Base-by-base conservation (phyloP, 2,888 invertebrate genomes). In the Diachrysia chrysitis region DNA sequence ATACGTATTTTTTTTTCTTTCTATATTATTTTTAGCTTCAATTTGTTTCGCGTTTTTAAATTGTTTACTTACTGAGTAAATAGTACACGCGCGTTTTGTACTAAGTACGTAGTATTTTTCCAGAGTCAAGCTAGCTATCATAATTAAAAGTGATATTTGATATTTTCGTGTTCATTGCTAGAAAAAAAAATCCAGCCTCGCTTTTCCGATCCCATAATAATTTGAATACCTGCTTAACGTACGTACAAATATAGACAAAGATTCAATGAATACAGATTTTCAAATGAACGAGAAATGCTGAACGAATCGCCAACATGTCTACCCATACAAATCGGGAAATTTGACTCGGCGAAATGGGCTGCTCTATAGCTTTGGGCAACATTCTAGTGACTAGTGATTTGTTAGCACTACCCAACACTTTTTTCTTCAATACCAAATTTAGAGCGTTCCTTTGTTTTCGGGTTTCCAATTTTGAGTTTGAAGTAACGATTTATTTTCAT, bases 251-350 rank as follows among this genome's bases (percentile, higher is more conserved):
- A 12, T 48, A 17, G 19, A 21, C 19, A 51, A 21, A 51, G 55
- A 73, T 72, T 64, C 64, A 77, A 73, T 77, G 74, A 75, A 75
- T 73, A 58, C 78, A 77, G 73, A 69, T 77, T 61, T 72, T 35
- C 59, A 56, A 58, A 64, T 70, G 71, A 74, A 76, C 74, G 63
- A 56, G 62, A 66, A 55, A 62, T 19, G 16, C 53, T 63, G 64
- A 63, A 68, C 58, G 66, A 54, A 62, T 60, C 46, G 62, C 57
- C 59, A 76, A 73, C 73, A 77, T 74, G 67, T 73, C 59, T 66
- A 46, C 58, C 62, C 75, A 73, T 78, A 78, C 71, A 80, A 79
- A 79, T 74, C 62, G 74, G 54, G 58, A 59, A 68, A 77, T 74
- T 77, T 69, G 63, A 67, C 46, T 81, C 74, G 73, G 63, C 67